Base-by-base conservation (phyloP, 2,888 invertebrate species). In the Cantharis rustica region DNA sequence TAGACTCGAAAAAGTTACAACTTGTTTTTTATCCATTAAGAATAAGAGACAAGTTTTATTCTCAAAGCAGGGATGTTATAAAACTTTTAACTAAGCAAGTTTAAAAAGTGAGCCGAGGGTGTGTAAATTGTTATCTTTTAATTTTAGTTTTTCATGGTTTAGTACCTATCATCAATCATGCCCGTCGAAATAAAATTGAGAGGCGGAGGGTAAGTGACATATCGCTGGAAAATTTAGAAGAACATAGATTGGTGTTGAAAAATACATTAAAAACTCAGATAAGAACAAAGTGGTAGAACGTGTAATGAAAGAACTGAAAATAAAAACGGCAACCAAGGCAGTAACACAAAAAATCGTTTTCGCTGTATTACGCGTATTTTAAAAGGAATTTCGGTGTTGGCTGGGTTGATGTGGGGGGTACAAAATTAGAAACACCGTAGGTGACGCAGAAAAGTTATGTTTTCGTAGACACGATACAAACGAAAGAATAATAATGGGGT, bases 351-450 rank as follows among this genome's bases (percentile, higher is more conserved):
- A 79, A 79, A 77, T 77, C 79, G 77, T 70, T 77, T 72, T 73
- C 66, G 62, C 70, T 75, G 75, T 79, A 79, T 76, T 77, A 80
- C 79, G 79, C 77, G 76, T 78, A 79, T 80, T 79, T 79, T 79
- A 80, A 80, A 79, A 79, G 75, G 76, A 77, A 77, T 73, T 72
- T 76, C 73, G 17, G 68, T 68, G 74, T 77, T 73, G 64, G 47
- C 17, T 16, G 66, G 31, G 64, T 61, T 68, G 73, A n/a, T 47
- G 47, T 47, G 47, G 47, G 70, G 17, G 31, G 69, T 77, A 70
- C 73, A 75, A 79, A 80, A 81, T 80, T 81, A 81, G 79, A 80
- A 80, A 78, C 68, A 78, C 78, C 47, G 75, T 73, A 73, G 79
- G 77, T 81, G 80, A 81, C 79, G 80, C 79, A 81, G 79, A 78